Percentiles rank a stretch among this genome's conserved stretches.
phyloP scores from a whole-genome alignment of 2,113 vertebrate species.

The Zeus faber region DNA sequence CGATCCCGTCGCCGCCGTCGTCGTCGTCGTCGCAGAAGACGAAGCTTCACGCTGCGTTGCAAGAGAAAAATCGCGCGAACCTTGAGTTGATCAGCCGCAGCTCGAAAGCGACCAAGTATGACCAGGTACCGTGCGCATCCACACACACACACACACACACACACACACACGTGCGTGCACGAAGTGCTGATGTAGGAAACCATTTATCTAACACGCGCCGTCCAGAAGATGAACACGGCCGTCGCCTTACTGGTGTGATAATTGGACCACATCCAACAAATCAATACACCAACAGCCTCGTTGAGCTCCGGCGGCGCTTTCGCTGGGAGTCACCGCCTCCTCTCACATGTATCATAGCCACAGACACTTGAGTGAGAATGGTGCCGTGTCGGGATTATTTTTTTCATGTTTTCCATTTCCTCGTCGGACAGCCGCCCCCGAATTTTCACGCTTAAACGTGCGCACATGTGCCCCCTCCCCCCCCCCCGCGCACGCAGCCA shows the following conservation, averaged over 20 bases:
- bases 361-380: too few relatives aligned
- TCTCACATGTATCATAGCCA: background rate
- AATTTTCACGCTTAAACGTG: too few relatives aligned
- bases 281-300: slow-evolving; percentile 25
- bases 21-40: slow-evolving; percentile 63
- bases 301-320: background rate
- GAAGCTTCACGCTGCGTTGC: slow-evolving; percentile 76
- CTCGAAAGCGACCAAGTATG: slow-evolving; percentile 66
- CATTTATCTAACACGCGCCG: background rate
- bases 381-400: too few relatives aligned
- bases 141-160: slow-evolving; percentile 9
- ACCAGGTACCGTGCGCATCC: slow-evolving; percentile 73
- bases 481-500: slow-evolving; percentile 5
- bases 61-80: slow-evolving; percentile 70
- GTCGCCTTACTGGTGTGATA: slow-evolving; percentile 1
- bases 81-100: slow-evolving; percentile 67
- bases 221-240: slow-evolving; percentile 7
- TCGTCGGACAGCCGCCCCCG: too few relatives aligned
- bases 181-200: background rate
- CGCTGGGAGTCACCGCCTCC: background rate
- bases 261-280: slow-evolving; percentile 14
- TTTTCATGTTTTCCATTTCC: too few relatives aligned
- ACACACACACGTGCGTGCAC: background rate
- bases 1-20: background rate
- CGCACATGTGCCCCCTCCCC: slow-evolving; percentile 1